phyloP scores from a whole-genome alignment of 2,888 invertebrate species.

The Polylopha cassiicola region DNA sequence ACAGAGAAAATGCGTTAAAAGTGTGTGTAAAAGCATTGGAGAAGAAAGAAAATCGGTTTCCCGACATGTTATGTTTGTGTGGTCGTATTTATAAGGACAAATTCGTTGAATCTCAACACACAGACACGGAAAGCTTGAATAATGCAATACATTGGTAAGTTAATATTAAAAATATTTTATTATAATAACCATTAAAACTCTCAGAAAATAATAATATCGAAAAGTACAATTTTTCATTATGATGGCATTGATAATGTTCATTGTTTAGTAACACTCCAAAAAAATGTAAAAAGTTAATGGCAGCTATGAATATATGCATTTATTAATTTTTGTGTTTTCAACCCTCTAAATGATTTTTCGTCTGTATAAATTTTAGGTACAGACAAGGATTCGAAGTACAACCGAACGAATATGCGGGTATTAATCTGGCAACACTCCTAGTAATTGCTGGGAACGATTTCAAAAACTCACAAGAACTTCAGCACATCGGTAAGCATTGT shows the following conservation, averaged over 20 bases:
- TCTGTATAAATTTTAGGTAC: constrained; percentile 74
- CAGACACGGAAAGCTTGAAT: constrained; percentile 90
- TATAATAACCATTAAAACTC: constrained; percentile 8
- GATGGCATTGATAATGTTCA: too few species aligned
- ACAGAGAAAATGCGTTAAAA: constrained; percentile 93
- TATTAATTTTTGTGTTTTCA: neutral
- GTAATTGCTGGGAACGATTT: constrained; percentile 98
- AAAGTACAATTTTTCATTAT: too few species aligned
- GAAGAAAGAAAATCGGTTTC: constrained; percentile 95
- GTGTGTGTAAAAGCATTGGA: constrained; percentile 95
- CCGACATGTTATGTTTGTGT: constrained; percentile 97
- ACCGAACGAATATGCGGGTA: constrained; percentile 99
- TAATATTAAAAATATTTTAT: neutral
- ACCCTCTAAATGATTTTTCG: neutral
- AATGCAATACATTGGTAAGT: constrained; percentile 94
- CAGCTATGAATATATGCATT: too few species aligned
- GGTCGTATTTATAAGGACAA: constrained; percentile 98
- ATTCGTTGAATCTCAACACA: constrained; percentile 96
- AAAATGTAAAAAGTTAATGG: too few species aligned
- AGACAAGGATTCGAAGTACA: constrained; percentile 98
- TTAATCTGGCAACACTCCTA: constrained; percentile 97
- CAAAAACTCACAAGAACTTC: constrained; percentile 91
- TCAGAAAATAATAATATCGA: too few species aligned
- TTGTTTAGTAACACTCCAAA: too few species aligned
- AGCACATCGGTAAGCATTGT: constrained; percentile 84